Percentiles rank a stretch among this genome's conserved stretches.
phyloP scores from a whole-genome alignment of 2,797 vertebrate genomes.

The Acestrorhynchus altus region DNA sequence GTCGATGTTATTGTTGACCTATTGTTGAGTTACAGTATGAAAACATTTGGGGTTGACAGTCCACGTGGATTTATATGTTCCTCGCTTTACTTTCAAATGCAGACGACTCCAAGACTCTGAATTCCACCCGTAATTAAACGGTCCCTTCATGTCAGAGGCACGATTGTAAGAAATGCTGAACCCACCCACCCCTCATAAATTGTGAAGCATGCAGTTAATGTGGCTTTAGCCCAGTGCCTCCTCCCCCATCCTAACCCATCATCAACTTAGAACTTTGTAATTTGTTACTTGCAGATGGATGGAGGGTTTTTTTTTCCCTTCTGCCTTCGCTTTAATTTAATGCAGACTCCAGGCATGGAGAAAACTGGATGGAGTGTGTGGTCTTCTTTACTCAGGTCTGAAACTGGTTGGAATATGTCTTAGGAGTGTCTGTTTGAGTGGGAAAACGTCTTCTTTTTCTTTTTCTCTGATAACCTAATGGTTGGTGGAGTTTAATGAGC shows the following conservation, averaged over 20 bases:
- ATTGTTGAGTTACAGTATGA: background rate
- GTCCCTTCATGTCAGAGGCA: constrained; percentile 60
- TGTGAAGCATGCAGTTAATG: constrained; percentile 69
- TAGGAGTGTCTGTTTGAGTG: background rate
- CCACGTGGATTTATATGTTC: background rate
- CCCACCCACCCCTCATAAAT: constrained; percentile 73
- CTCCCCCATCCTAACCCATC: constrained; percentile 65
- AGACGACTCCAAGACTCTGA: constrained; percentile 5
- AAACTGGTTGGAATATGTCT: background rate
- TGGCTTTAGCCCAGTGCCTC: constrained; percentile 66
- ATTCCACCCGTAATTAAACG: constrained; percentile 45
- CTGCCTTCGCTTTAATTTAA: constrained; percentile 48
- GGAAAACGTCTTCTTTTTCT: constrained; percentile 10
- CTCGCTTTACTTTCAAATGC: constrained; percentile 25
- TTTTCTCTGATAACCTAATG: background rate
- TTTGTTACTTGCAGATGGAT: constrained; percentile 72
- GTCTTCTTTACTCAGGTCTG: constrained; percentile 18
- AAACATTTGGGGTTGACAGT: constrained; percentile 24
- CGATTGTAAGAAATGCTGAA: constrained; percentile 63
- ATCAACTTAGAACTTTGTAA: constrained; percentile 72
- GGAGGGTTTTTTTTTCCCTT: constrained; percentile 51
- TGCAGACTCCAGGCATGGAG: constrained; percentile 54
- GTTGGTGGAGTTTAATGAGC: background rate
- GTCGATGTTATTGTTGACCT: background rate
- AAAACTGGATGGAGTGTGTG: constrained; percentile 45